phyloP scores from a whole-genome alignment of 2,113 vertebrate genomes.

The Aspiorhynchus laticeps region DNA sequence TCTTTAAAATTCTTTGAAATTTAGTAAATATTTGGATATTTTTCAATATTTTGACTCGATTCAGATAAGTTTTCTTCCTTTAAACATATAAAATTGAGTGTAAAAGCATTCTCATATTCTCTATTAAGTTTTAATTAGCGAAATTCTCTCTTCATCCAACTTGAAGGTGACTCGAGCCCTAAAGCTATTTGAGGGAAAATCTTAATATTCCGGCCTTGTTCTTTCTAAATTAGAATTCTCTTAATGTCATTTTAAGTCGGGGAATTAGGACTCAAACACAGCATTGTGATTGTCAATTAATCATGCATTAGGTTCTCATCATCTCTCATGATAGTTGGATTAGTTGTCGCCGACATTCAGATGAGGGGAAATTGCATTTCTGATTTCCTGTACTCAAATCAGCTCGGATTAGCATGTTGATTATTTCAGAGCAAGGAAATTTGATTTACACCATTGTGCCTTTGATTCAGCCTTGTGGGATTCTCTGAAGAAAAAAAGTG shows the following conservation, averaged over 20 bases:
- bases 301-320: slow-evolving; percentile 56
- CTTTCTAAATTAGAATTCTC: slow-evolving; percentile 44
- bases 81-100: neutral
- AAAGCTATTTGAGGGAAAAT: neutral
- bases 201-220: slow-evolving; percentile 37
- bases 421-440: slow-evolving; percentile 5
- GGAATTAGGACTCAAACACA: slow-evolving; percentile 47
- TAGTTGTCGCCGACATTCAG: slow-evolving; percentile 39
- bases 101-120: neutral
- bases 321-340: slow-evolving; percentile 45
- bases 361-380: slow-evolving; percentile 36
- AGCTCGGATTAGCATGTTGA: slow-evolving; percentile 35
- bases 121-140: neutral
- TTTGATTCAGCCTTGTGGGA: neutral
- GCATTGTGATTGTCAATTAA: slow-evolving; percentile 55
- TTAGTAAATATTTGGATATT: neutral
- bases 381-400: slow-evolving; percentile 27
- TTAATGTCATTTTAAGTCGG: slow-evolving; percentile 49
- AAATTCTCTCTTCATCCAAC: neutral
- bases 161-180: slow-evolving; percentile 5
- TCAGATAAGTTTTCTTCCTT: neutral
- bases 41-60: neutral
- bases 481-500: neutral
- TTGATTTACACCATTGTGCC: neutral
- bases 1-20: neutral